These are phyloP conservation scores for Thripadectes ignobilis DNA, from an alignment of 2,797 vertebrate species.

Conservation along the genomic window DNA sequence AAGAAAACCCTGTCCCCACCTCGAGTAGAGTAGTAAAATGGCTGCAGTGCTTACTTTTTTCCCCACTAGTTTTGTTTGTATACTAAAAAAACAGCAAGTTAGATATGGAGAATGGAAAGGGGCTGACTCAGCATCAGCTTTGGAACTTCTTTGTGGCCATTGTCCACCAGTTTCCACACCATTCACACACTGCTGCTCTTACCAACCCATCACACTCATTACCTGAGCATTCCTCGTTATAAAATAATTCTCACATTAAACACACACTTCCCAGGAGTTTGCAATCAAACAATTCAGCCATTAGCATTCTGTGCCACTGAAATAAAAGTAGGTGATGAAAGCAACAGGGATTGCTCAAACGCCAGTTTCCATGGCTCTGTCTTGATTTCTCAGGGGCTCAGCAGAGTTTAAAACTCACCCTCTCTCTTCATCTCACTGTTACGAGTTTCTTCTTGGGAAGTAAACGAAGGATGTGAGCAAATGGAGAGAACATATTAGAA, in stretches of 20 bases:
- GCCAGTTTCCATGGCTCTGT: not conserved
- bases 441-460: not conserved
- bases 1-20: not conserved
- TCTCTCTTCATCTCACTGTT: not conserved
- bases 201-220: too few relatives aligned
- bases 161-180: not conserved
- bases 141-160: not conserved
- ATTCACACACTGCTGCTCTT: not conserved
- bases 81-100: not conserved
- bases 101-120: not conserved
- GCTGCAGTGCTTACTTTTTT: not conserved
- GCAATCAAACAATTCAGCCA: not conserved
- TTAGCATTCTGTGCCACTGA: not conserved
- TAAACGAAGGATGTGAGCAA: not conserved
- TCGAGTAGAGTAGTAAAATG: not conserved
- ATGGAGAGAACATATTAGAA: rapidly evolving
- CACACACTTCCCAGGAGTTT: not conserved
- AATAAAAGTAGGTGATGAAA: not conserved
- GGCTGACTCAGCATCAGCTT: not conserved
- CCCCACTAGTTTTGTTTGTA: not conserved
- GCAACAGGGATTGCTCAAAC: too few relatives aligned
- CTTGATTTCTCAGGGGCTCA: not conserved
- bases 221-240: not conserved
- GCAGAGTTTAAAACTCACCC: not conserved
- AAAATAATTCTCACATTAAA: not conserved